Evolutionary conservation across 2,797 vertebrate genomes (phyloP).

Genomic region (Craterocephalus amniculus): DNA sequence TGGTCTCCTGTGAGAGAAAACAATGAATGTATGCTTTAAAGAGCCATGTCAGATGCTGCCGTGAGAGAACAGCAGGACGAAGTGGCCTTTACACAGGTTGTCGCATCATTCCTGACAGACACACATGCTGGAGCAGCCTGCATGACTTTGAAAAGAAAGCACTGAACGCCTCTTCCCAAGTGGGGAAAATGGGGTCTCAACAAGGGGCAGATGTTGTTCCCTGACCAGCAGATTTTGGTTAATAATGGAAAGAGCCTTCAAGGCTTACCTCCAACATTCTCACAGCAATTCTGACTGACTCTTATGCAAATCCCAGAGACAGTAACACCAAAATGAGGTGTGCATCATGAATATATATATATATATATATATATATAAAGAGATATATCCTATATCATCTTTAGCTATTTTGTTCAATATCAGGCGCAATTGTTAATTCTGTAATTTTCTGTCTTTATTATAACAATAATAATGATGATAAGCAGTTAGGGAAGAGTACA

Average conservation of each 20-base stretch:
- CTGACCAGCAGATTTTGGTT: slow-evolving; percentile 73
- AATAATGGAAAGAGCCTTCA: slow-evolving; percentile 40
- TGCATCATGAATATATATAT: slow-evolving; percentile 66
- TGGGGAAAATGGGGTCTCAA: slow-evolving; percentile 16
- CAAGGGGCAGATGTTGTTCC: slow-evolving; percentile 23
- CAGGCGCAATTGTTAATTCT: slow-evolving; percentile 43
- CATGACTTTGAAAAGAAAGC: slow-evolving; percentile 36
- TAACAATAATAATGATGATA: slow-evolving; percentile 3
- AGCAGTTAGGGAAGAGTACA: slow-evolving; percentile 47
- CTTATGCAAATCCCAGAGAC: slow-evolving; percentile 73
- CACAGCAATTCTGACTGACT: slow-evolving; percentile 52
- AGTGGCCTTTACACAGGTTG: slow-evolving; percentile 11
- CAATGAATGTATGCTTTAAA: slow-evolving; percentile 81
- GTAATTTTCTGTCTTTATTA: slow-evolving; percentile 35
- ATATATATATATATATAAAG: slow-evolving; percentile 57
- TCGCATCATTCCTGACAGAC: slow-evolving; percentile 36
- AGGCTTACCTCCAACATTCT: slow-evolving; percentile 51
- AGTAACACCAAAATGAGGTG: slow-evolving; percentile 64
- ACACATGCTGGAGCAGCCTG: slow-evolving; percentile 34
- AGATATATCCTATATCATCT: slow-evolving; percentile 64
- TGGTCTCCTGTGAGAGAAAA: slow-evolving; percentile 58
- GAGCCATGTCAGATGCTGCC: slow-evolving; percentile 66
- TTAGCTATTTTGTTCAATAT: slow-evolving; percentile 51
- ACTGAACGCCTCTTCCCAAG: slow-evolving; percentile 19
- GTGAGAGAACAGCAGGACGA: slow-evolving; percentile 22